A percentile compares a stretch with the other conserved stretches of the same genome.
phyloP scores from a whole-genome alignment of 2,888 invertebrate genomes.

The Plebejus anna region DNA sequence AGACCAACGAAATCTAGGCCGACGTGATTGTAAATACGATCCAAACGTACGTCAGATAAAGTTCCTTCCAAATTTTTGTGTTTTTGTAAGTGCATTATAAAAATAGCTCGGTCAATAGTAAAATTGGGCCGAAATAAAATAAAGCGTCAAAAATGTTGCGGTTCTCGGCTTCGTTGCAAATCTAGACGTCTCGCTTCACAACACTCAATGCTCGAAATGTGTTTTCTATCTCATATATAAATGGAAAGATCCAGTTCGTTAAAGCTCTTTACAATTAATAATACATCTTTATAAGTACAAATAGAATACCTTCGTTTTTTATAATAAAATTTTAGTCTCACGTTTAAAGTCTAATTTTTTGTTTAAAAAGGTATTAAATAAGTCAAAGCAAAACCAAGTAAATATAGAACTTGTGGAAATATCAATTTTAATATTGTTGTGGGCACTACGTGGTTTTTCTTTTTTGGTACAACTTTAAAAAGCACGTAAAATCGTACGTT shows the following conservation, averaged over 20 bases:
- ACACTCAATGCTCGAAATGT: background rate
- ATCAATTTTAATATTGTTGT: background rate
- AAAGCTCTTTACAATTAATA: slow-evolving; percentile 18
- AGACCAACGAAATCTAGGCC: slow-evolving; percentile 19
- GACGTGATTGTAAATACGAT: slow-evolving; percentile 8
- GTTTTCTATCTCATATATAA: background rate
- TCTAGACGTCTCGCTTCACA: slow-evolving; percentile 32
- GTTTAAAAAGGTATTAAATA: background rate
- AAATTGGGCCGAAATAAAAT: slow-evolving; percentile 38
- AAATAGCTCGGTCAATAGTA: slow-evolving; percentile 33
- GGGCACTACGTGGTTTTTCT: background rate
- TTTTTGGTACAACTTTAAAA: slow-evolving; percentile 6
- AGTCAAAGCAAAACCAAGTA: background rate
- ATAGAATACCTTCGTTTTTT: background rate
- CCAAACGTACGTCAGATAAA: slow-evolving; percentile 21
- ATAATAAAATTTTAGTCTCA: background rate
- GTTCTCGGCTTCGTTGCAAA: slow-evolving; percentile 38
- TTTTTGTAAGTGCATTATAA: slow-evolving; percentile 27
- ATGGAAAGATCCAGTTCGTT: background rate
- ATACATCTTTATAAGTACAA: slow-evolving; percentile 23
- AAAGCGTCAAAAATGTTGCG: slow-evolving; percentile 44
- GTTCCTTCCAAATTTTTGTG: slow-evolving; percentile 3
- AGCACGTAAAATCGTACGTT: background rate
- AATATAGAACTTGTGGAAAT: background rate
- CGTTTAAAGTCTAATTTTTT: background rate